A percentile compares a stretch with the other conserved stretches of the same genome.
Evolutionary conservation across 2,888 invertebrate genomes (phyloP).

Genomic region (Zelleria hepariella): DNA sequence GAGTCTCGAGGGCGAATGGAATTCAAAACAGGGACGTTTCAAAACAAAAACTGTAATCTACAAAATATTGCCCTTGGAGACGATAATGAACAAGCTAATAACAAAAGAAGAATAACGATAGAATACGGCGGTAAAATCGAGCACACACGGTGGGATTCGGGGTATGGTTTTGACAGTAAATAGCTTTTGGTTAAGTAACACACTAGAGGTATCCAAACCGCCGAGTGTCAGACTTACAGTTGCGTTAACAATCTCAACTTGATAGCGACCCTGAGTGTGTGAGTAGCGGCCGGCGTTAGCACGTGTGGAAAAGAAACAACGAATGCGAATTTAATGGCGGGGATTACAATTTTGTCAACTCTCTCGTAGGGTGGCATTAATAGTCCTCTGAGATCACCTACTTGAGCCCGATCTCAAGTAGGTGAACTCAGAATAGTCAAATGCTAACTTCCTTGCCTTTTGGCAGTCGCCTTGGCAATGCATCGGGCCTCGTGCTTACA

Average conservation of each 20-base stretch:
- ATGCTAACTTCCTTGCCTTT: constrained; percentile 54
- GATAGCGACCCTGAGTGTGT: constrained; percentile 61
- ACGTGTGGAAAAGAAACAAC: constrained; percentile 66
- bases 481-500: constrained; percentile 38
- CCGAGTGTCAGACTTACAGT: constrained; percentile 68
- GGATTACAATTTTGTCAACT: background rate
- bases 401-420: too few relatives aligned
- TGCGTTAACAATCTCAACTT: constrained; percentile 68
- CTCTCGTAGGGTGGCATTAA: too few relatives aligned
- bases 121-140: background rate
- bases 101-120: constrained; percentile 1
- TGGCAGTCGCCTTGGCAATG: constrained; percentile 69
- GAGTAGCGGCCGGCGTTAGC: constrained; percentile 46
- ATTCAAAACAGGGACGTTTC: background rate
- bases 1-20: background rate
- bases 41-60: background rate
- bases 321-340: constrained; percentile 11
- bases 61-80: background rate
- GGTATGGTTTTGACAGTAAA: background rate
- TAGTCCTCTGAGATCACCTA: too few relatives aligned
- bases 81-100: background rate
- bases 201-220: constrained; percentile 15
- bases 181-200: background rate
- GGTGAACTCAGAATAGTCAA: too few relatives aligned
- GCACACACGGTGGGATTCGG: background rate